phyloP scores from a whole-genome alignment of 2,888 invertebrate genomes.

The Platypus cylindrus region DNA sequence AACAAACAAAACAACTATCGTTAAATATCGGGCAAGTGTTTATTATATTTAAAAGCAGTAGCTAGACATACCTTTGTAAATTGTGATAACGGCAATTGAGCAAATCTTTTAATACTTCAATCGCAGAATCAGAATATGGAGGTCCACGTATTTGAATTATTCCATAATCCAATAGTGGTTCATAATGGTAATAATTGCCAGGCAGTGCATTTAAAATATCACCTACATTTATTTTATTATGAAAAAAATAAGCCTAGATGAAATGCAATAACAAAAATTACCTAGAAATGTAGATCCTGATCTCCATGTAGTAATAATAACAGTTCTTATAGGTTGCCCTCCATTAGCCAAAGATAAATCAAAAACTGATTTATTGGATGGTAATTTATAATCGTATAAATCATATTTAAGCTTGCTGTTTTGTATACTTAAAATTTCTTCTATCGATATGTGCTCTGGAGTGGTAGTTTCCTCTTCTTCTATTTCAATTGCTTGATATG shows the following conservation, averaged over 20 bases:
- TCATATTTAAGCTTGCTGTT: conserved; percentile 41
- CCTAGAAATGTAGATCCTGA: conserved; percentile 77
- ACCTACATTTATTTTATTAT: conserved; percentile 33
- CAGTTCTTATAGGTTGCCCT: conserved; percentile 60
- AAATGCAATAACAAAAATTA: conserved; percentile 26
- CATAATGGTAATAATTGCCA: conserved; percentile 82
- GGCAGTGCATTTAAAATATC: conserved; percentile 74
- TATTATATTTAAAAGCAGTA: not conserved
- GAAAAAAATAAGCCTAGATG: not conserved
- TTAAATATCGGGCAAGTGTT: too few species aligned
- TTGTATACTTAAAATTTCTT: conserved; percentile 45
- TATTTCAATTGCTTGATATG: conserved; percentile 12
- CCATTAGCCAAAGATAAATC: conserved; percentile 57
- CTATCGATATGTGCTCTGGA: conserved; percentile 31
- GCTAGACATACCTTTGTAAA: conserved; percentile 41
- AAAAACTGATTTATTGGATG: conserved; percentile 45
- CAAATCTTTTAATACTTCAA: conserved; percentile 56
- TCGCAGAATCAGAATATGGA: conserved; percentile 53
- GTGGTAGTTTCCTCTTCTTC: conserved; percentile 8
- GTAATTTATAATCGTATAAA: conserved; percentile 48
- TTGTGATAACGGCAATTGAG: conserved; percentile 64
- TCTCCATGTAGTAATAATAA: conserved; percentile 81
- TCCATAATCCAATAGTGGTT: conserved; percentile 71
- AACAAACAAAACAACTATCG: too few species aligned
- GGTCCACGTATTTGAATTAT: conserved; percentile 70